phyloP scores from a whole-genome alignment of 2,888 invertebrate genomes.

The Conomelus anceps region DNA sequence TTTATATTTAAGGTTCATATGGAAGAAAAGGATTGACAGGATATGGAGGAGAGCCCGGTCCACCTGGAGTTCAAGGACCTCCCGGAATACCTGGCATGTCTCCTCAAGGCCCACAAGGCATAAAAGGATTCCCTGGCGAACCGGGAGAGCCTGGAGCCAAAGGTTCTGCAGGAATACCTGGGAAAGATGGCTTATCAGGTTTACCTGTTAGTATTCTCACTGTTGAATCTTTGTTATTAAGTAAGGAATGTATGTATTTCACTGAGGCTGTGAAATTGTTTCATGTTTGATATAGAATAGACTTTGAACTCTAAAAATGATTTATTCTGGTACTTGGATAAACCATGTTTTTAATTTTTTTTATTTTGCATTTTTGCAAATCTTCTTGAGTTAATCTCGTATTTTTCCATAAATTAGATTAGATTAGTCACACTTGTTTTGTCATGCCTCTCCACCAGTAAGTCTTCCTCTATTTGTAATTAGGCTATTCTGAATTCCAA shows the following conservation, averaged over 20 bases:
- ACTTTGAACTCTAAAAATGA: too few species aligned
- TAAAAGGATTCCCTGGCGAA: conserved; percentile 28
- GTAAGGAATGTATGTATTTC: not conserved
- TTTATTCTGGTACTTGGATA: too few species aligned
- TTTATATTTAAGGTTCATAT: not conserved
- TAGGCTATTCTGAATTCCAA: too few species aligned
- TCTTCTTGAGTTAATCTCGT: too few species aligned
- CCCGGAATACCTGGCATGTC: conserved; percentile 56
- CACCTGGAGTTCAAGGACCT: conserved; percentile 39
- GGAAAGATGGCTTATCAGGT: conserved; percentile 36
- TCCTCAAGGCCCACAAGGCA: conserved; percentile 31
- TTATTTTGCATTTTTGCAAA: too few species aligned
- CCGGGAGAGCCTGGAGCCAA: conserved; percentile 50
- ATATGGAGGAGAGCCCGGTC: conserved; percentile 40
- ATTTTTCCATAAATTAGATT: too few species aligned
- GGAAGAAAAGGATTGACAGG: conserved; percentile 43
- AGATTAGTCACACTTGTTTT: too few species aligned
- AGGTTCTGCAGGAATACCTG: conserved; percentile 43
- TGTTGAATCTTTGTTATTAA: not conserved
- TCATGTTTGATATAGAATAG: too few species aligned
- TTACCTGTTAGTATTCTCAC: conserved; percentile 31
- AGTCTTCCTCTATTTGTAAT: too few species aligned
- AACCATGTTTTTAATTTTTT: too few species aligned
- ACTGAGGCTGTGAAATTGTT: not conserved
- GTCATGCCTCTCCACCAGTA: too few species aligned